Evolutionary conservation across 2,113 vertebrate species (phyloP).

Genomic region (Perognathus longimembris): DNA sequence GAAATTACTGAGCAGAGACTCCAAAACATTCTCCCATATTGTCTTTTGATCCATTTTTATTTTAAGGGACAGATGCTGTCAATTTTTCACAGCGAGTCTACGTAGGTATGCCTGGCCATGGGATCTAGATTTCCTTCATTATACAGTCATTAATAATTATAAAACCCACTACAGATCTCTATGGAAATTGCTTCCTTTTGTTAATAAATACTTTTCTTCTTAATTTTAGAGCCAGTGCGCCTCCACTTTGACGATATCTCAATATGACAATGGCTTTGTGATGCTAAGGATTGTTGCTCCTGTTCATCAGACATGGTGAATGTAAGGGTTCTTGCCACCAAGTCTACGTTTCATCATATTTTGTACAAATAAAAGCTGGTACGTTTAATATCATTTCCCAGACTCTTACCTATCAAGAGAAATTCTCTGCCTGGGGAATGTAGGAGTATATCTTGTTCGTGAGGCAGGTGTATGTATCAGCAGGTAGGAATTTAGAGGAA

Average conservation of each 20-base stretch:
- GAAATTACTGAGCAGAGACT: not conserved
- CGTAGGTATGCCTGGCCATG: not conserved
- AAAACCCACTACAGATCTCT: not conserved
- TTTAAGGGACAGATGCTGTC: not conserved
- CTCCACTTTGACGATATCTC: not conserved
- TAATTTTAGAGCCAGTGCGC: not conserved
- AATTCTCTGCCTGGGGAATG: conserved; percentile 65
- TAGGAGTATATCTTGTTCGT: conserved; percentile 79
- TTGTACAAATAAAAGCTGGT: conserved; percentile 30
- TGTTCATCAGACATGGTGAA: accelerated
- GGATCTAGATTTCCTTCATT: not conserved
- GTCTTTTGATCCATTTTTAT: not conserved
- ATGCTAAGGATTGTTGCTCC: not conserved
- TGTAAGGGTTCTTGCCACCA: no score
- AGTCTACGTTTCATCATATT: not conserved
- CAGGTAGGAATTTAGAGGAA: conserved; percentile 89
- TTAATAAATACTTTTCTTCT: conserved; percentile 33
- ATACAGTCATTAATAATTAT: not conserved
- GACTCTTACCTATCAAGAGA: conserved; percentile 14
- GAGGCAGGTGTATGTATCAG: conserved; percentile 73
- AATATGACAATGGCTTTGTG: not conserved
- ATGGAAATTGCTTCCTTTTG: not conserved
- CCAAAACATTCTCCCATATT: not conserved
- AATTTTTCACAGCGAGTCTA: not conserved
- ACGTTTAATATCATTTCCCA: conserved; percentile 52